Conservation (phyloP, 2,113 vertebrate species). For the Ramphastos sulfuratus region DNA sequence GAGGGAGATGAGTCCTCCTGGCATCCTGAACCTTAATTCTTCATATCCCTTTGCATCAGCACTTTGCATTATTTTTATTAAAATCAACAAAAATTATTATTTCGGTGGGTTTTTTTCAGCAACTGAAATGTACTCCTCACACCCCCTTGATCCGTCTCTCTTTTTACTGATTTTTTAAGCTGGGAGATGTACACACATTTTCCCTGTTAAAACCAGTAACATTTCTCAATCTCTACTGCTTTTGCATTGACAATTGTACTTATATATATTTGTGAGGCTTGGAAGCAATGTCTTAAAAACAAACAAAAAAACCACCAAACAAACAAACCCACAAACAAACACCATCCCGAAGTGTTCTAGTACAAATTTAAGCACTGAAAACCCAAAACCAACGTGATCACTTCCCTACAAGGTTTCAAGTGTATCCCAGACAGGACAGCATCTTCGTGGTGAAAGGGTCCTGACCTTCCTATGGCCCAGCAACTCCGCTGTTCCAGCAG, state of each 20-base stretch:
- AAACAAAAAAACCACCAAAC: too few relatives aligned
- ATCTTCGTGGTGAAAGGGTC: neutral
- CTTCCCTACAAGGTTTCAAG: neutral
- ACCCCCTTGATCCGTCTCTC: neutral
- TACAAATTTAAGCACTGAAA: neutral
- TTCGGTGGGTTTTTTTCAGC: neutral
- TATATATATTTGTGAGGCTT: neutral
- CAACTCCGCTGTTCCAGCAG: neutral
- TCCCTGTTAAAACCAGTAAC: neutral
- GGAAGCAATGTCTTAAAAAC: neutral
- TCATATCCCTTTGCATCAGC: neutral
- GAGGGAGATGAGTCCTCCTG: neutral
- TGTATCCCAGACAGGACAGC: neutral
- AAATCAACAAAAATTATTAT: neutral
- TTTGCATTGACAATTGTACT: neutral
- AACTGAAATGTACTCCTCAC: neutral
- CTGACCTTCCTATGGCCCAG: accelerated
- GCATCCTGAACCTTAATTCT: too few relatives aligned
- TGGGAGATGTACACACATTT: neutral
- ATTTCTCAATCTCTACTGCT: neutral
- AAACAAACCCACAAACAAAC: too few relatives aligned
- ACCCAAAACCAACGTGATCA: neutral
- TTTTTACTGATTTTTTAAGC: neutral
- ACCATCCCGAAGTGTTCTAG: neutral
- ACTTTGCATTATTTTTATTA: neutral